Base-by-base conservation (phyloP, 2,113 vertebrate species). In the Chlamydotis undulata region DNA sequence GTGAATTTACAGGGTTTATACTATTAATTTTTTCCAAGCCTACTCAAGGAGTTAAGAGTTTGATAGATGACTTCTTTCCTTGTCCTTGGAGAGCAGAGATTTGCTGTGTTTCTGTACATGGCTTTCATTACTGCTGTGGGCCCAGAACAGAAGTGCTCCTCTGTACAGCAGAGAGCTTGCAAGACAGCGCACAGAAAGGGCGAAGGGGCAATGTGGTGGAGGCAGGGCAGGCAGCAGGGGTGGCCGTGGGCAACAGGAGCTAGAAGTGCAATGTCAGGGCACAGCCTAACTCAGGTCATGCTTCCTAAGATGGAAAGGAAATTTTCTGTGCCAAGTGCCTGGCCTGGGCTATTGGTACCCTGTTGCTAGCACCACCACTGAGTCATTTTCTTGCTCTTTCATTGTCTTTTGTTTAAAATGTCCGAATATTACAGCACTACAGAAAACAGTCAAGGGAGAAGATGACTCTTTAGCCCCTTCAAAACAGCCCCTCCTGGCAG, bases 21-120 rank as follows among this genome's bases (percentile, higher is more conserved):
- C 41, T 76, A 33, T 71, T 28, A 56, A 19, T 68, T 85, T 79
- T 84, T 68, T n/a, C 45, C 47, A 43, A 63, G 28, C 28, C 49
- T 31, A n/a, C 80, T 94, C 73, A 81, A 67, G 65, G 49, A 88
- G 68, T 64, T 86, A 19, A 12, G 39, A 87, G 68, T 33, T 84
- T 87, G 91, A 94, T 76, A 53, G 91, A 80, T 71, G 55, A 52
- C 25, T 43, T 39, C 50, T 77, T 53, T 83, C 83, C n/a, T 61
- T 45, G 31, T 77, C 43, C 73, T 41, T 43, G 60, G 79, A 65
- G 84, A 37, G 37, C 78, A 93, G 29, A 63, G 77, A 43, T 82
- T 37, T 82, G 70, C 75, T 60, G 50, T 41, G 52, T 77, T 80
- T 69, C 82, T 13, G 4, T 9, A n/a, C 47, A 17, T 15, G 19